Conservation (phyloP, 53 echinoderm and acorn worm species). For the Zoroaster sp. region DNA sequence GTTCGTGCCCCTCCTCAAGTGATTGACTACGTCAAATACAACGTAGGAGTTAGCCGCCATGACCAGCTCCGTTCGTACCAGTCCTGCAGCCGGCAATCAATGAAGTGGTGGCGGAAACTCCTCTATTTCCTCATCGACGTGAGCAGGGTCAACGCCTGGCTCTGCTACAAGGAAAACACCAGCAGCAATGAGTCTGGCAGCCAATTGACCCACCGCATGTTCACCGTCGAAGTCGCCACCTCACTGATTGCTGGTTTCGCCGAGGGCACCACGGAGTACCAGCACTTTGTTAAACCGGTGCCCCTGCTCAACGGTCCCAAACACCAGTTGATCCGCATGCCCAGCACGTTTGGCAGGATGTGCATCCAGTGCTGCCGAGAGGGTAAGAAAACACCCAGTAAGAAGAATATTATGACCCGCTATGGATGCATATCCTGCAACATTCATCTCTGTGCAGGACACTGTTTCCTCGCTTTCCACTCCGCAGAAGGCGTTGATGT, state of each 20-base stretch:
- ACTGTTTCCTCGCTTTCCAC: not conserved
- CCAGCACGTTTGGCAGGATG: not conserved
- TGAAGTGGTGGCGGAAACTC: not conserved
- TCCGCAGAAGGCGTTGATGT: not conserved
- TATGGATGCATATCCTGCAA: not conserved
- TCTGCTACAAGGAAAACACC: slow-evolving; percentile 2
- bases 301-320: not conserved
- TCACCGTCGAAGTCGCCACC: not conserved
- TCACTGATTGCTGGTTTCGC: not conserved
- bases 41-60: not conserved
- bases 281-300: not conserved
- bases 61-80: not conserved
- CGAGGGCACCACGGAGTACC: not conserved
- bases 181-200: not conserved
- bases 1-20: not conserved
- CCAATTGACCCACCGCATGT: not conserved
- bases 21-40: not conserved
- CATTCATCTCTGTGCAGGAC: not conserved
- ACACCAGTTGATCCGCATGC: slow-evolving; percentile 3
- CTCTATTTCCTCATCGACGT: slow-evolving; percentile 7
- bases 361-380: not conserved
- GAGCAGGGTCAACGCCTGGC: not conserved
- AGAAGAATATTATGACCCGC: not conserved
- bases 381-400: not conserved
- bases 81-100: not conserved